phyloP scores from a whole-genome alignment of 2,888 invertebrate species.

The Antheraea assamensis region DNA sequence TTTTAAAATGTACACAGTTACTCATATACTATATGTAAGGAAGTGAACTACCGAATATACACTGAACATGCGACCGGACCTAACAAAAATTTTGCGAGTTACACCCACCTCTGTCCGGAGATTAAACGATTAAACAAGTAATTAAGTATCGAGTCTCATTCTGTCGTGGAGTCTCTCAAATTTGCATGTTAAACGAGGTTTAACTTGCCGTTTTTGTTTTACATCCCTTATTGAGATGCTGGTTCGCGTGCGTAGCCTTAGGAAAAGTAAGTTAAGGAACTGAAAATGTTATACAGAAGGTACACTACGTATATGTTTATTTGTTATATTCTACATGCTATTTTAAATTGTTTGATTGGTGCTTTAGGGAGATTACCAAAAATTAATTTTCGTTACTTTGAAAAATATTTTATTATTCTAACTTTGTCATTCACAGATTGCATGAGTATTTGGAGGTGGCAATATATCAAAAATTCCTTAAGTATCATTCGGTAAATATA shows the following conservation, averaged over 20 bases:
- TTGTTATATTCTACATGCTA: neutral
- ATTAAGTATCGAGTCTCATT: constrained; percentile 81
- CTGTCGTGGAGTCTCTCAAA: constrained; percentile 79
- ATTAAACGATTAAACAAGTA: constrained; percentile 81
- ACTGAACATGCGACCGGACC: constrained; percentile 30
- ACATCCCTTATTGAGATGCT: constrained; percentile 75
- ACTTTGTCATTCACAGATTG: no score
- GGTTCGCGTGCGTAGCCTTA: constrained; percentile 66
- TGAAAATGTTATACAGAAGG: constrained; percentile 11
- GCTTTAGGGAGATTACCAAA: neutral
- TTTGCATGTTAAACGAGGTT: constrained; percentile 83
- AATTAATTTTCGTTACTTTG: neutral
- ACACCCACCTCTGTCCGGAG: constrained; percentile 66
- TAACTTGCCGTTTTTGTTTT: constrained; percentile 72
- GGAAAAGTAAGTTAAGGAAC: constrained; percentile 16
- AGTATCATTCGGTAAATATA: neutral
- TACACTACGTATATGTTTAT: neutral
- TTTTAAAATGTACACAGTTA: neutral
- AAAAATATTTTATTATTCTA: no score
- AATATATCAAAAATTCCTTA: no score
- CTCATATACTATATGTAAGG: constrained; percentile 20
- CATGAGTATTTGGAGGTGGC: no score
- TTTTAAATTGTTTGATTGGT: neutral
- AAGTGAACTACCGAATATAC: constrained; percentile 36
- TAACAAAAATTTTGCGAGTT: constrained; percentile 42